phyloP scores from a whole-genome alignment of 2,113 vertebrate genomes.

The Pomatostomus ruficeps region DNA sequence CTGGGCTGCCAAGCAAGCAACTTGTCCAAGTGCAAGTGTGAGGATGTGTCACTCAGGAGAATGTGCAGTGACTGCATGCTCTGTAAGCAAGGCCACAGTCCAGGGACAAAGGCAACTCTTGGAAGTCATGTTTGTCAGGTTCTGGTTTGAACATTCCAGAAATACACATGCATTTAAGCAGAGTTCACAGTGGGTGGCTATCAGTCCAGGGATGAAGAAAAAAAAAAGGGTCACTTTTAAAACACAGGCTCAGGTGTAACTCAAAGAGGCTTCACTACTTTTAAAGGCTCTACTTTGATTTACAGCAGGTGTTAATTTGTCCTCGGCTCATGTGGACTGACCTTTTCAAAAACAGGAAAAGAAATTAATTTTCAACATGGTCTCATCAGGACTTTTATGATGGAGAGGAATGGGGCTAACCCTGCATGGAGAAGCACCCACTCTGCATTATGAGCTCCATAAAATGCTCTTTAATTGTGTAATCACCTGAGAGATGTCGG shows the following conservation, averaged over 20 bases:
- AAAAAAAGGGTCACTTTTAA: neutral
- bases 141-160: neutral
- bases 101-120: neutral
- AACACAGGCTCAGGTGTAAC: neutral
- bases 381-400: neutral
- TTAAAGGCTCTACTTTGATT: neutral
- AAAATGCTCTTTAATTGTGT: neutral
- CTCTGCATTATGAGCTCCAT: neutral
- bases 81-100: neutral
- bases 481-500: neutral
- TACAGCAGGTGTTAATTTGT: neutral
- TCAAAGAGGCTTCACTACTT: neutral
- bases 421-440: neutral
- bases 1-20: conserved; percentile 40
- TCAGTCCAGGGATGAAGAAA: neutral
- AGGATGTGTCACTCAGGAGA: neutral
- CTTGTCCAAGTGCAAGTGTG: neutral
- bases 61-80: neutral
- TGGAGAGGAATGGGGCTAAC: neutral
- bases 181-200: neutral
- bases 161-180: neutral
- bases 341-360: neutral
- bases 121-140: neutral
- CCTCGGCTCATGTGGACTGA: neutral
- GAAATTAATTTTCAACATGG: neutral